These are phyloP conservation scores for Sylvia borin DNA, from an alignment of 2,797 vertebrate species.

Conservation along the genomic window DNA sequence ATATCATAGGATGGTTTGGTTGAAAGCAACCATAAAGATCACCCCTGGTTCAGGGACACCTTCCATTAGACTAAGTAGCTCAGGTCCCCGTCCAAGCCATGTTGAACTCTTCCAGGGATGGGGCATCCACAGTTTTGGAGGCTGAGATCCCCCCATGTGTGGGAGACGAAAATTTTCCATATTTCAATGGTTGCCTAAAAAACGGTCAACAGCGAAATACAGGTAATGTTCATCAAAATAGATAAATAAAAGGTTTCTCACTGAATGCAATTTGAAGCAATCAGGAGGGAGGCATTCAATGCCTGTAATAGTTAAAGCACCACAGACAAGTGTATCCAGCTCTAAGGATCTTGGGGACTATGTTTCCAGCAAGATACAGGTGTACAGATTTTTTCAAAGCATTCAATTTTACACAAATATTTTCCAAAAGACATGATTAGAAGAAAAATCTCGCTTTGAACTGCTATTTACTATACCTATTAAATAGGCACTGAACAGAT, in stretches of 20 bases:
- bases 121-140: background rate
- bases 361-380: background rate
- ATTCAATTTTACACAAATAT: background rate
- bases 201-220: background rate
- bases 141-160: background rate
- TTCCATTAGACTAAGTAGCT: background rate
- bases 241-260: background rate
- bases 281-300: background rate
- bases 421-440: conserved; percentile 23
- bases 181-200: background rate
- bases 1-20: background rate
- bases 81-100: background rate
- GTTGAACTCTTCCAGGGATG: background rate
- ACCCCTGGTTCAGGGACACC: background rate
- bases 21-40: background rate
- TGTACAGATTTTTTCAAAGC: background rate
- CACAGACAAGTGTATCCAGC: background rate
- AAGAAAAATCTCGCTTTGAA: conserved; percentile 32
- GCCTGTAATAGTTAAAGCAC: background rate
- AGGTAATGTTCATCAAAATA: background rate
- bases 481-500: conserved; percentile 54
- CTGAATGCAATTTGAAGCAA: background rate
- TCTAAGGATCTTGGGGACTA: background rate
- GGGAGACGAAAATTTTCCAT: background rate
- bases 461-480: conserved; percentile 32